Evolutionary conservation across 2,113 vertebrate species (phyloP), one percentile per base, ranked within the genome.

Genomic region (Pygoscelis antarcticus): DNA sequence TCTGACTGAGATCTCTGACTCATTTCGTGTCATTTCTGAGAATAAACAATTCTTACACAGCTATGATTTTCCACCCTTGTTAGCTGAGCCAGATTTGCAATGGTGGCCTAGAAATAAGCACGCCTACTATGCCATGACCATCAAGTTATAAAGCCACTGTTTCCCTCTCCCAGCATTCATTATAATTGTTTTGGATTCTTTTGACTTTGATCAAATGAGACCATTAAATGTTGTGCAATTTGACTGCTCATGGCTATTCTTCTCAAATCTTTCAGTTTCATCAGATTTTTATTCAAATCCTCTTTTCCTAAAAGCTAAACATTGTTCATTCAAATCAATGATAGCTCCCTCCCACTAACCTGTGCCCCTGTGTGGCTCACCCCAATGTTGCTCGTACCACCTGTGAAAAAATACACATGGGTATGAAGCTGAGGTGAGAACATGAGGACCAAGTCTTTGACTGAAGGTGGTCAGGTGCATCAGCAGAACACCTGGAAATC

Each of bases 331-430:
- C 22, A 36, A 36, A 60, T 60, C 58, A 66, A 34, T 29, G 29
- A 18, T 18, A 69, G 40, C 16, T 80, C 14, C 9, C 11, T 90
- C 79, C 68, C 76, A 49, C 27, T 54, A 70, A 54, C 49, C 22
- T 69, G 36, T 38, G 21, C 13, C n/a, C 4, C 47, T 72, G 21
- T 21, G 34, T 55, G 29, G 7, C 34, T 76, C 65, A n/a, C 13
- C 5, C n/a, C 2, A 3, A 1, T 11, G 22, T 27, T 82, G 12
- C 54, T 86, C 44, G 40, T 40, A 52, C 0, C 3, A 8, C 25
- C 27, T 32, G 25, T n/a, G 40, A 77, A 69, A 85, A 95, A 81
- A 42, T 23, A 32, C 12, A 15, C 5, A 47, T 30, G 40, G 11
- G 10, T 89, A 70, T 92, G 55, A 87, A 86, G 17, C 1, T 8